Evolutionary conservation across 1,140 invertebrate species (phyloP).

Genomic region (Globodera rostochiensis): DNA sequence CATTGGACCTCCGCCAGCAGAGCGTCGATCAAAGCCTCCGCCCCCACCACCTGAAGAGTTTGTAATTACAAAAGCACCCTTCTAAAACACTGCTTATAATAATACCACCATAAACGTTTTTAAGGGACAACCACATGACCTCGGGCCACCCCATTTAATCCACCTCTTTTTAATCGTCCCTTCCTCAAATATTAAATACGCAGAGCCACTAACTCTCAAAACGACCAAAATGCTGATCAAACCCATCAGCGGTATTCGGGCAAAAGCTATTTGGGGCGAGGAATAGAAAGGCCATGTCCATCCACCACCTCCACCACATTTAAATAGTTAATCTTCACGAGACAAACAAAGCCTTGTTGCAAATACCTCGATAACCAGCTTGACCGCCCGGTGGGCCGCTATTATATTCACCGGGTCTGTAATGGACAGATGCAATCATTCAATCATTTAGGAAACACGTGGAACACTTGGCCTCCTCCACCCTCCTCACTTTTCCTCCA

Average conservation of each 20-base stretch:
- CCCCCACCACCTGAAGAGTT: constrained; percentile 14
- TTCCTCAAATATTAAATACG: too few relatives aligned
- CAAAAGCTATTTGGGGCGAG: too few relatives aligned
- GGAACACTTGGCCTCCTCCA: not conserved
- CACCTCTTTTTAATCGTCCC: too few relatives aligned
- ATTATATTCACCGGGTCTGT: constrained; percentile 32
- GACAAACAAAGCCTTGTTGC: not conserved
- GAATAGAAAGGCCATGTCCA: too few relatives aligned
- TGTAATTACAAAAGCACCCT: not conserved
- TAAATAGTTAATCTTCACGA: not conserved
- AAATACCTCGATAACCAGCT: constrained; percentile 28
- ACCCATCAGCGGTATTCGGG: too few relatives aligned
- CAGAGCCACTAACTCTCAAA: too few relatives aligned
- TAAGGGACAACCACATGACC: too few relatives aligned
- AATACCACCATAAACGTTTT: too few relatives aligned
- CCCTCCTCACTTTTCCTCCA: not conserved
- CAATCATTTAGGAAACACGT: constrained; percentile 7
- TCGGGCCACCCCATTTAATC: too few relatives aligned
- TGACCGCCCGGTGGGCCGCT: constrained; percentile 27
- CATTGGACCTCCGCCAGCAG: not conserved
- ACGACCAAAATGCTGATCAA: too few relatives aligned
- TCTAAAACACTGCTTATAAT: not conserved
- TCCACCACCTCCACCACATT: too few relatives aligned
- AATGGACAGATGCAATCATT: constrained; percentile 27
- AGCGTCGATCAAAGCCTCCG: constrained; percentile 19